Conservation (phyloP, 2,888 invertebrate genomes). For the Leptarthrus brevirostris region DNA sequence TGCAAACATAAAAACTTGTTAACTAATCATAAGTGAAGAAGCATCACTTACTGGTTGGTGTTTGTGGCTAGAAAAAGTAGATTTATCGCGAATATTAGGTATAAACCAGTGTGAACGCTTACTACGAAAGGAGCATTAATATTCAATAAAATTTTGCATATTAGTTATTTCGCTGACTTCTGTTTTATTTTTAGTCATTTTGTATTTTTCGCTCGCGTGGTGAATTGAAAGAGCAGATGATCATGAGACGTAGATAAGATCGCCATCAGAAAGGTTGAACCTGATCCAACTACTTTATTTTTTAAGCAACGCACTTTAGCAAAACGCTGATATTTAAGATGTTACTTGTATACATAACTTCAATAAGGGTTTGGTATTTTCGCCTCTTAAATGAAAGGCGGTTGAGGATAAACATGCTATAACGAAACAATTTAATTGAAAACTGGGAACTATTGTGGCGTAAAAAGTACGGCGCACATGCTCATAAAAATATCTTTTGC, state of each 20-base stretch:
- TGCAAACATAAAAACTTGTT: constrained; percentile 20
- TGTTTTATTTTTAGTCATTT: constrained; percentile 32
- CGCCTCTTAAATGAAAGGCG: too few relatives aligned
- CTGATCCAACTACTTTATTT: neutral
- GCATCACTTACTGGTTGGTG: neutral
- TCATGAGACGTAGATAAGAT: constrained; percentile 13
- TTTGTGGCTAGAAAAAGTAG: constrained; percentile 18
- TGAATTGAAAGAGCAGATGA: constrained; percentile 26
- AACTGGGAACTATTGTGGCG: too few relatives aligned
- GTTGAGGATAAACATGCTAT: too few relatives aligned
- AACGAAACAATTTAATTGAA: too few relatives aligned
- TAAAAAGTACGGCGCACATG: too few relatives aligned
- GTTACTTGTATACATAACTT: too few relatives aligned
- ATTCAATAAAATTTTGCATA: constrained; percentile 38
- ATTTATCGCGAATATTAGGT: constrained; percentile 4
- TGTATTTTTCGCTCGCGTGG: neutral
- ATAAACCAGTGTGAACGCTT: constrained; percentile 32
- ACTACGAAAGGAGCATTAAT: constrained; percentile 31
- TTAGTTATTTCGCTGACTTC: constrained; percentile 23
- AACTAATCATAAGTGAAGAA: constrained; percentile 10
- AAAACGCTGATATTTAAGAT: too few relatives aligned
- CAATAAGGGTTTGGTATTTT: too few relatives aligned
- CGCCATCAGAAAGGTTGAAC: neutral
- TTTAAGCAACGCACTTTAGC: too few relatives aligned
- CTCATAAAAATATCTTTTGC: too few relatives aligned